Conservation (phyloP, 2,797 vertebrate genomes). For the Luscinia megarhynchos region DNA sequence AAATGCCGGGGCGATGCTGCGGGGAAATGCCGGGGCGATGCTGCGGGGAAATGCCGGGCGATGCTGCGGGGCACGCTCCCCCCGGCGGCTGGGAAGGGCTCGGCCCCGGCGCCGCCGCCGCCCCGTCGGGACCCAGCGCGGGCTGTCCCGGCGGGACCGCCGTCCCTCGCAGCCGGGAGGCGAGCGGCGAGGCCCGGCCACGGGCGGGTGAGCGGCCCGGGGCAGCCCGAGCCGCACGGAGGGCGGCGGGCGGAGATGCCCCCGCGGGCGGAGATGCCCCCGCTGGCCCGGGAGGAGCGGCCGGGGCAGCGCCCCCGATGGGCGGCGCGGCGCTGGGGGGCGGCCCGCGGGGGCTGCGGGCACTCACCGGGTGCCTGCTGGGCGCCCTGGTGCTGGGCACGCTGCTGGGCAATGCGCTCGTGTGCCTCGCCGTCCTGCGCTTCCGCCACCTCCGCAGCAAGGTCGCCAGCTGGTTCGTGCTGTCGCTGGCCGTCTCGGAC, state of each 20-base stretch:
- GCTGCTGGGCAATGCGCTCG: constrained; percentile 82
- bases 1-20: fast-evolving
- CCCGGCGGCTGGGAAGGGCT: background rate
- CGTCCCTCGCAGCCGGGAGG: background rate
- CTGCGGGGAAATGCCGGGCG: background rate
- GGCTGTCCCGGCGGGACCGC: background rate
- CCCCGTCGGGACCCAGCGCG: background rate
- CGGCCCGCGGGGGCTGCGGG: constrained; percentile 51
- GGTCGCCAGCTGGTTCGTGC: constrained; percentile 87
- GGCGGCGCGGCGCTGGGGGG: background rate
- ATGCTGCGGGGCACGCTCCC: background rate
- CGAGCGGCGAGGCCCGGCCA: background rate
- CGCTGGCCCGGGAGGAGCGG: too few relatives aligned
- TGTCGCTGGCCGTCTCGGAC: constrained; percentile 84
- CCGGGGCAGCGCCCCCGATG: background rate
- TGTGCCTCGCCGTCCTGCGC: constrained; percentile 82
- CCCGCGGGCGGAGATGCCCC: background rate
- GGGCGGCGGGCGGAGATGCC: background rate
- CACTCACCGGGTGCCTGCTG: constrained; percentile 80
- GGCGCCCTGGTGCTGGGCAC: constrained; percentile 84
- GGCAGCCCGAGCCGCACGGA: background rate
- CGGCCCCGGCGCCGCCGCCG: too few relatives aligned
- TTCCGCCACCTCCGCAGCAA: constrained; percentile 84
- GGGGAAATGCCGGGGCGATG: too few relatives aligned
- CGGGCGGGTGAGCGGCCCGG: background rate